Base-by-base conservation (phyloP, 2,888 invertebrate species). In the Zygogramma bicolorata region DNA sequence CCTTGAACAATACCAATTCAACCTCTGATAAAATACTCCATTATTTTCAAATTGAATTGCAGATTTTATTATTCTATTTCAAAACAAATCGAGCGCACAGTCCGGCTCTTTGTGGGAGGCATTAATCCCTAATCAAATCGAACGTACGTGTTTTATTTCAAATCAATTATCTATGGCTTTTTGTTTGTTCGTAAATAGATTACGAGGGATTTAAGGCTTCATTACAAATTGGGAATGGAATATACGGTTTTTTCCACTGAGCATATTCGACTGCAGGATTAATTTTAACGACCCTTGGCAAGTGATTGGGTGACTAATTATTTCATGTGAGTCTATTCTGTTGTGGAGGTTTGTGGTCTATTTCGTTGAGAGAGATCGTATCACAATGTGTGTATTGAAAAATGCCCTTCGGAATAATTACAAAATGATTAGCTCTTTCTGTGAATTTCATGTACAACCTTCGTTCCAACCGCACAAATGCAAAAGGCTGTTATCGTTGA, bases 131-230 rank as follows among this genome's bases (percentile, higher is more conserved):
- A 71, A 61, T 62, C 57, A 58, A 71, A 71, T 67, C 68, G 60
- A 68, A 68, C 53, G 27, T 68, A 70, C 67, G 65, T 70, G 71
- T 75, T 75, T 71, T 62, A 69, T 71, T 68, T 63, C 63, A 65
- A 74, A 71, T 74, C 68, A 74, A 69, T 69, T 75, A 72, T 72
- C 66, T 65, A 59, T 53, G 60, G 70, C 67, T 66, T 75, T 75
- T 72, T 71, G 71, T 72, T 69, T 65, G 66, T 74, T 40, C 69
- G 67, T 68, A 75, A 75, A 75, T 68, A 72, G 74, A 71, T 75
- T 75, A 75, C 63, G 60, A 49, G 15, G 70, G 74, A 71, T 75
- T 75, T 66, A 63, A 72, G 68, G 72, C 53, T 65, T 60, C 63
- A 65, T 68, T 65, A 61, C 68, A 53, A 68, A 65, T 61, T 63